phyloP scores from a whole-genome alignment of 2,888 invertebrate genomes.

The Petrolisthes cinctipes region DNA sequence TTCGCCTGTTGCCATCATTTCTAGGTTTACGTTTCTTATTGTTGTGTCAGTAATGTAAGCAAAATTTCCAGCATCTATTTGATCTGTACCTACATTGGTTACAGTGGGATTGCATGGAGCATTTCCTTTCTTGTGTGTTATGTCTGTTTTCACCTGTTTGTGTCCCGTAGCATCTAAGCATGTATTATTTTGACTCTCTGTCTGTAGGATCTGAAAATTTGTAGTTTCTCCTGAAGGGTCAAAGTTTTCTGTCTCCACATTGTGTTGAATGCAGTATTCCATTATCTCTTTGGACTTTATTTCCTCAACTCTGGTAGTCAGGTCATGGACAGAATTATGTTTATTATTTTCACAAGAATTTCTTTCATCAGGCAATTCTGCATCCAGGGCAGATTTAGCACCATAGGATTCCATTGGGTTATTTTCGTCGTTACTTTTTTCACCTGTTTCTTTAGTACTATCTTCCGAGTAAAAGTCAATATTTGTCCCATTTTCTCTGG shows the following conservation, averaged over 20 bases:
- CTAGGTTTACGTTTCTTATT: neutral
- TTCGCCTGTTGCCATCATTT: neutral
- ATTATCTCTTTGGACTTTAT: neutral
- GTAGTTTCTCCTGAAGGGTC: slow-evolving; percentile 12
- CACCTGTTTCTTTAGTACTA: neutral
- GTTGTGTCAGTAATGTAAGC: neutral
- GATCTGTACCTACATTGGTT: too few relatives aligned
- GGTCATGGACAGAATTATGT: neutral
- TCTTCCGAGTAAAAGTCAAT: neutral
- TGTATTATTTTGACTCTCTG: neutral
- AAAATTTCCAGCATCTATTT: too few relatives aligned
- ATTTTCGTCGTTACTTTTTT: neutral
- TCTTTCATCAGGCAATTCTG: neutral
- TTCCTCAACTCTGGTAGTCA: neutral
- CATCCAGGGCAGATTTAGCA: neutral
- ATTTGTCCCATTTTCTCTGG: slow-evolving; percentile 17
- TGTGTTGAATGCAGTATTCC: neutral
- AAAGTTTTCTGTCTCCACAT: neutral
- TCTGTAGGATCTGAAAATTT: neutral
- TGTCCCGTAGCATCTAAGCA: neutral
- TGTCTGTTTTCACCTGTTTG: too few relatives aligned
- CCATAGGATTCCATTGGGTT: neutral
- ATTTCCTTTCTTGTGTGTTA: too few relatives aligned
- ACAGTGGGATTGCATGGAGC: too few relatives aligned
- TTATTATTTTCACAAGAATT: neutral